A percentile compares a stretch with the other conserved stretches of the same genome.
Evolutionary conservation across 2,888 invertebrate genomes (phyloP).

Genomic region (Drosophila greeni): DNA sequence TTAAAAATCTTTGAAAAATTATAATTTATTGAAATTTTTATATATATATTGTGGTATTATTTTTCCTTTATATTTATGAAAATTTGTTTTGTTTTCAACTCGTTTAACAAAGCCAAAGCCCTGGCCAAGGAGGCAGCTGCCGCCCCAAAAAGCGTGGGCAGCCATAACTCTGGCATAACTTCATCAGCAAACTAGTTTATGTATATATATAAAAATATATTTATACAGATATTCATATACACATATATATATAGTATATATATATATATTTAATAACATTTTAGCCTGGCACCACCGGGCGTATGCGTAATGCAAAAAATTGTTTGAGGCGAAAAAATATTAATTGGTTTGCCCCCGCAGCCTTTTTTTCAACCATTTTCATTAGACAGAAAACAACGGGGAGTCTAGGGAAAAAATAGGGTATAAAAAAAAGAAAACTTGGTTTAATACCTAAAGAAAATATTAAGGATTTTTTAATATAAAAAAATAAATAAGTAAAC

Average conservation of each 20-base stretch:
- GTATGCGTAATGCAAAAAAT: conserved; percentile 38
- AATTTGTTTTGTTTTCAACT: background rate
- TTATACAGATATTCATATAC: background rate
- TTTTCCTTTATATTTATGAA: background rate
- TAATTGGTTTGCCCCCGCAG: conserved; percentile 23
- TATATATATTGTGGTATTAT: no score
- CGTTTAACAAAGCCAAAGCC: background rate
- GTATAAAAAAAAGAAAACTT: no score
- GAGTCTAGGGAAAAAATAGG: background rate
- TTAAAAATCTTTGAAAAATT: background rate
- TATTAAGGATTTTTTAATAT: background rate
- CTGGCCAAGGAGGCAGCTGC: conserved; percentile 4
- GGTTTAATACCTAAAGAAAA: background rate
- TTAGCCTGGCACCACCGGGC: conserved; percentile 20
- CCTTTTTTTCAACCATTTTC: background rate
- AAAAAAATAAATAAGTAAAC: background rate
- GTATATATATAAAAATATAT: background rate
- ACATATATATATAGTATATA: no score
- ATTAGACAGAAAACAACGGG: conserved; percentile 12
- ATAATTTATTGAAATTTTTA: background rate
- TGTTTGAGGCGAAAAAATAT: conserved; percentile 21
- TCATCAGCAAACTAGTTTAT: conserved; percentile 7
- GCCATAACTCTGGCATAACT: conserved; percentile 15
- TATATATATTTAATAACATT: conserved; percentile 25
- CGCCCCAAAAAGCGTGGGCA: conserved; percentile 7